Conservation (phyloP, 2,113 vertebrate genomes). For the Dolichotis patagonum region DNA sequence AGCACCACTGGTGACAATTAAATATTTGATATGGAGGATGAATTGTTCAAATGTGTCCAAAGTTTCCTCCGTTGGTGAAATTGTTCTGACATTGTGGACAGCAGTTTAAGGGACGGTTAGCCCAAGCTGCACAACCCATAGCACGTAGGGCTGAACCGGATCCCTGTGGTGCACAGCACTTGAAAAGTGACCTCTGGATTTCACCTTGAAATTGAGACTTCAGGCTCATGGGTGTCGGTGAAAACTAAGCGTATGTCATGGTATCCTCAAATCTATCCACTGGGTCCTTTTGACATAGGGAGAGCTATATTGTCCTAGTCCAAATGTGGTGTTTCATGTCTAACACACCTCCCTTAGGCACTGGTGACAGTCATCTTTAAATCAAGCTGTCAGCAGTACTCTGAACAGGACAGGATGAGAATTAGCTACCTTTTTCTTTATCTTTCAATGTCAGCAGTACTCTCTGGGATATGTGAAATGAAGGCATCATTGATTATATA, state of each 20-base stretch:
- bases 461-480: constrained; percentile 75
- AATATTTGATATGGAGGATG: neutral
- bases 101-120: neutral
- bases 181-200: constrained; percentile 50
- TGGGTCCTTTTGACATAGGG: constrained; percentile 64
- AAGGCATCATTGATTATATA: constrained; percentile 75
- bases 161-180: neutral
- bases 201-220: constrained; percentile 53
- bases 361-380: constrained; percentile 71
- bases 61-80: neutral
- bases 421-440: constrained; percentile 83
- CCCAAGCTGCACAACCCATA: constrained; percentile 4
- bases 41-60: neutral
- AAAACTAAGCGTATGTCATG: constrained; percentile 63
- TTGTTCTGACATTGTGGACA: neutral
- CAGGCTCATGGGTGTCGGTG: constrained; percentile 12
- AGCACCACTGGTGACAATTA: neutral
- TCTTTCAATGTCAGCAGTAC: constrained; percentile 84
- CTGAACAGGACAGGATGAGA: constrained; percentile 77
- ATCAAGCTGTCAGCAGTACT: constrained; percentile 78
- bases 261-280: constrained; percentile 55
- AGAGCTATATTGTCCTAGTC: constrained; percentile 60
- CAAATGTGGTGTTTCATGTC: constrained; percentile 57
- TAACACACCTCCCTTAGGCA: constrained; percentile 47
- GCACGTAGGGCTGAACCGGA: neutral